phyloP scores from a whole-genome alignment of 2,113 vertebrate species.

The Melospiza georgiana region DNA sequence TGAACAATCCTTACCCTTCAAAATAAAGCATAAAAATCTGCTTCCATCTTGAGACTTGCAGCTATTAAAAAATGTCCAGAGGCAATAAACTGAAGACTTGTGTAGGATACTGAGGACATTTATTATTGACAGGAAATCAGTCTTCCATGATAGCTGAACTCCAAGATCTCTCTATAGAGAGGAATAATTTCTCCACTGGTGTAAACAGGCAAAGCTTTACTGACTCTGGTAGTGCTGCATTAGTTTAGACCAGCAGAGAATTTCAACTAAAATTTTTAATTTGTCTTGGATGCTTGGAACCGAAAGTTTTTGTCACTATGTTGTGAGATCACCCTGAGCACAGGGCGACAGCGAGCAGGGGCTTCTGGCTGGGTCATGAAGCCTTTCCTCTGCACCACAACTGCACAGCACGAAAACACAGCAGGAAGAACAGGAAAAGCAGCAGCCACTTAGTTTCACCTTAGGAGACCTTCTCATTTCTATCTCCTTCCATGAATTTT shows the following conservation, averaged over 20 bases:
- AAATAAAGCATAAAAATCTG: slow-evolving; percentile 61
- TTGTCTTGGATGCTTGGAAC: not conserved
- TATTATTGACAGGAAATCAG: slow-evolving; percentile 63
- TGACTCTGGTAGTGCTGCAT: not conserved
- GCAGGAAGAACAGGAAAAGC: not conserved
- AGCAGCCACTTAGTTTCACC: not conserved
- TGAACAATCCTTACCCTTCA: slow-evolving; percentile 51
- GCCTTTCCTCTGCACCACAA: not conserved
- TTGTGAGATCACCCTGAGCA: not conserved
- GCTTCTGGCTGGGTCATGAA: not conserved
- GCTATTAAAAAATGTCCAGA: slow-evolving; percentile 64
- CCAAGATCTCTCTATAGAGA: not conserved
- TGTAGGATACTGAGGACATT: slow-evolving; percentile 53
- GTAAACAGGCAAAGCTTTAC: not conserved
- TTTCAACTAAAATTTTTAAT: not conserved
- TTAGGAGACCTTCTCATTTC: not conserved
- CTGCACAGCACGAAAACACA: not conserved
- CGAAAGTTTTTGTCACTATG: not conserved
- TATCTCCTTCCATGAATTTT: not conserved
- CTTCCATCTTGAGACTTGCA: slow-evolving; percentile 47
- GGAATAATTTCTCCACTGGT: slow-evolving; percentile 19
- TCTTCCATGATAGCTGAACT: slow-evolving; percentile 42
- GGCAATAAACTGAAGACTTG: slow-evolving; percentile 51
- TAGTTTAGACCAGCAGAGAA: not conserved
- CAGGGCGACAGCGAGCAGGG: not conserved